A percentile compares a stretch with the other conserved stretches of the same genome.
phyloP scores from a whole-genome alignment of 53 echinoderm and acorn worm species.

The Antedon mediterranea region DNA sequence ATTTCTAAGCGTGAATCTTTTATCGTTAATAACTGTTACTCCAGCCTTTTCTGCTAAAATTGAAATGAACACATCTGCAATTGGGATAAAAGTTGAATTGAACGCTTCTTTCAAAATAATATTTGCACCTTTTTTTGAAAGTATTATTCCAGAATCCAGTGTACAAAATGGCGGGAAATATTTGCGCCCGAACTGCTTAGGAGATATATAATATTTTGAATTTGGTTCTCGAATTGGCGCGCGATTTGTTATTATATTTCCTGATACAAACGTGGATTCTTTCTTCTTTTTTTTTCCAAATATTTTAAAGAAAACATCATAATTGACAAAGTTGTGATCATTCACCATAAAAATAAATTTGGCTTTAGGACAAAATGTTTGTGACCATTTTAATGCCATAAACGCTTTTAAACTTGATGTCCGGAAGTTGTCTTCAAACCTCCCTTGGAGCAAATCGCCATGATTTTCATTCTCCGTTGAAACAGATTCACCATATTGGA shows the following conservation, averaged over 20 bases:
- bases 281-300: conserved; percentile 24
- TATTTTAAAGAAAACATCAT: conserved; percentile 40
- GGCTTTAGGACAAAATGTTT: conserved; percentile 30
- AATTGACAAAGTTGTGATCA: conserved; percentile 57
- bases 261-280: conserved; percentile 40
- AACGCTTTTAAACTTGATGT: conserved; percentile 47
- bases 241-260: conserved; percentile 23
- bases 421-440: conserved; percentile 23
- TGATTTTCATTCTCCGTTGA: conserved; percentile 62
- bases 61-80: conserved; percentile 58
- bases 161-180: conserved; percentile 79
- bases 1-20: conserved; percentile 35
- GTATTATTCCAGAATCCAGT: conserved; percentile 47
- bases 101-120: conserved; percentile 24
- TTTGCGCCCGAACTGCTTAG: conserved; percentile 7
- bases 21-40: conserved; percentile 38
- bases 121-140: conserved; percentile 36
- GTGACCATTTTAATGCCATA: conserved; percentile 46
- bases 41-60: conserved; percentile 41
- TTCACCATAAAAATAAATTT: conserved; percentile 64
- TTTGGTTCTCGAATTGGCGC: conserved; percentile 35
- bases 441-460: conserved; percentile 57
- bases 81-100: conserved; percentile 33
- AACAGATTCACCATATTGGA: conserved; percentile 20
- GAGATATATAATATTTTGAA: conserved; percentile 52